These are phyloP conservation scores for Apodemia zela DNA, from an alignment of 2,888 invertebrate species.

Conservation along the genomic window DNA sequence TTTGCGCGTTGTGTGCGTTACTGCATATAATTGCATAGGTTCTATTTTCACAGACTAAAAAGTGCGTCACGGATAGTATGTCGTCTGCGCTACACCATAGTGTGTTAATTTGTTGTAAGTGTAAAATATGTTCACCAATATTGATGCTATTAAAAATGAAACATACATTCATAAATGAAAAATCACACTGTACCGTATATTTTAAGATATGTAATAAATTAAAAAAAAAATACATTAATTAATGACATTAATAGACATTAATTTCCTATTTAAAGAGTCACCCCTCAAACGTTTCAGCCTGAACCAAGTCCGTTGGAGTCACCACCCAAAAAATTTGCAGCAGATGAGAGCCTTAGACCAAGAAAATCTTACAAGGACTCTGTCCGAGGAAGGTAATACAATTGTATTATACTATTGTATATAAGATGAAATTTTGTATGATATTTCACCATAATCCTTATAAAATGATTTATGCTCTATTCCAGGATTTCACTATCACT, in stretches of 20 bases:
- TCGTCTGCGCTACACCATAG: constrained; percentile 36
- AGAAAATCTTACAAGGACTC: constrained; percentile 59
- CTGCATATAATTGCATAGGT: no score
- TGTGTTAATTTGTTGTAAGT: no score
- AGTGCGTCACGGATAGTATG: no score
- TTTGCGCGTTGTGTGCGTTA: constrained; percentile 26
- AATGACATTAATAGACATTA: background rate
- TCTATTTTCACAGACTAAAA: no score
- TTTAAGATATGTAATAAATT: no score
- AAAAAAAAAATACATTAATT: no score
- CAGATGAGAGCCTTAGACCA: constrained; percentile 41
- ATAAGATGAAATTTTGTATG: no score
- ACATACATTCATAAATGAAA: no score
- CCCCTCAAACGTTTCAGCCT: constrained; percentile 22
- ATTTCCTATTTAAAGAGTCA: background rate
- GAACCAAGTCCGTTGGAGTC: constrained; percentile 49
- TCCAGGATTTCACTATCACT: constrained; percentile 59
- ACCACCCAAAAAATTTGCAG: constrained; percentile 57
- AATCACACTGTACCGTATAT: no score
- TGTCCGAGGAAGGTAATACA: constrained; percentile 57
- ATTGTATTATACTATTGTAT: constrained; percentile 16
- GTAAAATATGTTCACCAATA: no score
- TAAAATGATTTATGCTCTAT: constrained; percentile 19
- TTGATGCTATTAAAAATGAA: no score
- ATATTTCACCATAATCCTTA: no score